Conservation (phyloP, 1,140 invertebrate species). For the Drosophila triauraria region DNA sequence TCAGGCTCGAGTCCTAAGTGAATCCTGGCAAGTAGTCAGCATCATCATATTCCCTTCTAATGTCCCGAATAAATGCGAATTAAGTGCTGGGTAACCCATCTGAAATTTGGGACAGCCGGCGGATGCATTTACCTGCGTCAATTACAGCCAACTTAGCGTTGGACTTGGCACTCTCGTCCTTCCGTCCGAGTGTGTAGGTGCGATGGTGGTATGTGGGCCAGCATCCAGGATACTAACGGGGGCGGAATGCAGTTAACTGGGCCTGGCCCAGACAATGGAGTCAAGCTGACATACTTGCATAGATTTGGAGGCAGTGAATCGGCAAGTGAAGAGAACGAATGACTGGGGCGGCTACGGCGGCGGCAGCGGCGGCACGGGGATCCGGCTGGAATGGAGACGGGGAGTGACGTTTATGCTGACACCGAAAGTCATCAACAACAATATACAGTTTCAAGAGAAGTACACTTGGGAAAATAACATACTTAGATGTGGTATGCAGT, state of each 20-base stretch:
- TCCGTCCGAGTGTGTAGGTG: slow-evolving; percentile 1
- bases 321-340: slow-evolving; percentile 2
- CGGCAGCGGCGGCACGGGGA: background rate
- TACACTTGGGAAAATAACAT: background rate
- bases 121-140: slow-evolving; percentile 43
- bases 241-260: slow-evolving; percentile 38
- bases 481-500: too few relatives aligned
- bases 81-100: background rate
- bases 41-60: background rate
- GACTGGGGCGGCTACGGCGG: too few relatives aligned
- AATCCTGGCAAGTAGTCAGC: slow-evolving; percentile 1
- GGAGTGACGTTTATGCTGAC: slow-evolving; percentile 76
- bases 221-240: background rate
- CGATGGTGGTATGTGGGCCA: background rate
- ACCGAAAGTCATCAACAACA: slow-evolving; percentile 70
- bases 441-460: slow-evolving; percentile 27
- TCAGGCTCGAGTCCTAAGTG: background rate
- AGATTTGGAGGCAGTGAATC: slow-evolving; percentile 30
- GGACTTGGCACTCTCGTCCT: slow-evolving; percentile 42
- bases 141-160: slow-evolving; percentile 48
- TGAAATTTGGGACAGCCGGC: slow-evolving; percentile 6
- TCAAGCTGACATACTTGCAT: slow-evolving; percentile 64
- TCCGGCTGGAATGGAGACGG: slow-evolving; percentile 1
- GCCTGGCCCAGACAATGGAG: slow-evolving; percentile 55
- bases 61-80: slow-evolving; percentile 25